Evolutionary conservation across 2,113 vertebrate species (phyloP).

Genomic region (Vulpes vulpes): DNA sequence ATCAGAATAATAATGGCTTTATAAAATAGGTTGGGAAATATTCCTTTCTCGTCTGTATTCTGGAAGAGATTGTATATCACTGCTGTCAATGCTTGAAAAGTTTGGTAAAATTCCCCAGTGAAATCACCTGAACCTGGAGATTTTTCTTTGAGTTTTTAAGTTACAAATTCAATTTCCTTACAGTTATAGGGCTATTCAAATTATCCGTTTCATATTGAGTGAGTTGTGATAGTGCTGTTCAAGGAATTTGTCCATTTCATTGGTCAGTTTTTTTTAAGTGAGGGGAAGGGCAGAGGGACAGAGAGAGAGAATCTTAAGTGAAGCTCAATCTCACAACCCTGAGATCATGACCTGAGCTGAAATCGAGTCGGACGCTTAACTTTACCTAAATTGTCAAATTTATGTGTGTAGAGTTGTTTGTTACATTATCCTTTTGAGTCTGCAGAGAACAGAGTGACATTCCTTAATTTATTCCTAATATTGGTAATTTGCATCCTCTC

Average conservation of each 20-base stretch:
- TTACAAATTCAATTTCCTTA: conserved; percentile 20
- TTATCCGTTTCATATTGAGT: neutral
- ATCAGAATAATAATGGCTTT: conserved; percentile 5
- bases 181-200: neutral
- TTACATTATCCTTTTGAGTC: neutral
- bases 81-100: conserved; percentile 24
- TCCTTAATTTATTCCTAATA: neutral
- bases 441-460: neutral
- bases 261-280: neutral
- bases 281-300: neutral
- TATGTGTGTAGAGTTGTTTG: neutral
- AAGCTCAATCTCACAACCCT: neutral
- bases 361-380: neutral
- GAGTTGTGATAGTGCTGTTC: neutral
- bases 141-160: conserved; percentile 40
- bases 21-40: neutral
- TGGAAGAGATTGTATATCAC: neutral
- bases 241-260: neutral
- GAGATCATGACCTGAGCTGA: neutral
- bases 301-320: neutral
- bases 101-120: neutral
- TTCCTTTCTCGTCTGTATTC: neutral
- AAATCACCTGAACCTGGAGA: neutral
- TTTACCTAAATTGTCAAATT: neutral
- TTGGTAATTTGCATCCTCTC: neutral